These are phyloP conservation scores for Xenus cinereus DNA, from an alignment of 2,113 vertebrate species.

Conservation along the genomic window DNA sequence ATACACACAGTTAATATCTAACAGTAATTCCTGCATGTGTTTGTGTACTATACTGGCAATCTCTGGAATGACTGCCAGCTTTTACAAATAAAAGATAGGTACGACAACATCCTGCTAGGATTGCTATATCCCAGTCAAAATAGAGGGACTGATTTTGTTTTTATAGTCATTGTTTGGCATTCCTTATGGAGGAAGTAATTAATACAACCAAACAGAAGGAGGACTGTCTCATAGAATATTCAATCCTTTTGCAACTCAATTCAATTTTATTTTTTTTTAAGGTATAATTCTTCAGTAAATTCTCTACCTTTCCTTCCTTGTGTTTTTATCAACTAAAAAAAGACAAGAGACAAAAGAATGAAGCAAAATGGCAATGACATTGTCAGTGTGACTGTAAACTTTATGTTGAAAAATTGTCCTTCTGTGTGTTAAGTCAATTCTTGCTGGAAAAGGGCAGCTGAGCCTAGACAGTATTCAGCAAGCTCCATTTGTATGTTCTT, in stretches of 20 bases:
- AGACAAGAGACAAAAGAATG: conserved; percentile 16
- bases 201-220: conserved; percentile 7
- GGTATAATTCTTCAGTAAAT: not conserved
- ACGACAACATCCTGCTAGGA: not conserved
- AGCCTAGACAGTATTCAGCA: conserved; percentile 37
- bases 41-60: not conserved
- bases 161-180: not conserved
- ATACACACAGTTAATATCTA: conserved; percentile 40
- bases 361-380: conserved; percentile 39
- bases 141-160: not conserved
- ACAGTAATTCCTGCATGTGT: conserved; percentile 19
- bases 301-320: not conserved
- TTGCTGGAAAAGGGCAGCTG: conserved; percentile 40
- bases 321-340: not conserved
- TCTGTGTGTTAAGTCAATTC: not conserved
- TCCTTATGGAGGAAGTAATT: conserved; percentile 48
- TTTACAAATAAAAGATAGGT: conserved; percentile 8
- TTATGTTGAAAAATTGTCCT: conserved; percentile 49
- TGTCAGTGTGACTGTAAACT: conserved; percentile 15
- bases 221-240: not conserved
- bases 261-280: not conserved
- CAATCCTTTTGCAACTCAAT: not conserved
- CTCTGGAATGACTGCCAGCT: not conserved
- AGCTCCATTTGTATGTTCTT: conserved; percentile 15
- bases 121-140: conserved; percentile 1